Evolutionary conservation across 23 tunicate species (phyloP), one percentile per base, ranked within the genome.

Genomic region (Pegea sp.): DNA sequence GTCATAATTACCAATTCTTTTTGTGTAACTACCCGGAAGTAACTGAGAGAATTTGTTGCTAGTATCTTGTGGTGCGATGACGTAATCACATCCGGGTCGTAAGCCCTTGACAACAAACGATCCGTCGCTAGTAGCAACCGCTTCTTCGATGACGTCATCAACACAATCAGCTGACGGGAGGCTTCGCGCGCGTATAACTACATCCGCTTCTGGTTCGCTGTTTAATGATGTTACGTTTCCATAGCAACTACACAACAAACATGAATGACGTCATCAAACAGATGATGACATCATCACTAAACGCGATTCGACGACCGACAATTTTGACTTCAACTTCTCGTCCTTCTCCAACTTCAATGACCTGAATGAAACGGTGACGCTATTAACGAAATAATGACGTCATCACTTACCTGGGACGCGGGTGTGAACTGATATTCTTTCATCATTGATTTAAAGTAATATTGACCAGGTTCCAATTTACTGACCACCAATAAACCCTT

Each of bases 391-490:
- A n/a, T 0, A 19, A 19, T n/a, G 56, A n/a, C 0, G 56, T 20
- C 6, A 26, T 6, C 28, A 26, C 75, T 52, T 23, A 81, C 93
- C 66, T 81, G 70, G 3, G 93, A 74, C 0, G 93, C 58, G 25
- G 93, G 93, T 1, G 49, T 55, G 32, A 81, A 81, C 50, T 72
- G 67, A 30, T 58, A 81, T 53, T 81, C 93, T 62, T 81, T 81
- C 93, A 81, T 81, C 31, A 72, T 70, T 11, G 93, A 80, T 51
- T 81, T 81, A 75, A 71, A 81, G 33, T 81, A 81, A 56, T 81
- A 81, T 28, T 76, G 72, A 1, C 93, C 93, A 2, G 93, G 93
- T 33, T 81, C 70, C 75, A 81, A 67, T 28, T 72, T 72, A 4
- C 38, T 31, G 0, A 72, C 29, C 0, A 60, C 46, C 11, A 81